Evolutionary conservation across 2,113 vertebrate genomes (phyloP).

Genomic region (Jaculus jaculus): DNA sequence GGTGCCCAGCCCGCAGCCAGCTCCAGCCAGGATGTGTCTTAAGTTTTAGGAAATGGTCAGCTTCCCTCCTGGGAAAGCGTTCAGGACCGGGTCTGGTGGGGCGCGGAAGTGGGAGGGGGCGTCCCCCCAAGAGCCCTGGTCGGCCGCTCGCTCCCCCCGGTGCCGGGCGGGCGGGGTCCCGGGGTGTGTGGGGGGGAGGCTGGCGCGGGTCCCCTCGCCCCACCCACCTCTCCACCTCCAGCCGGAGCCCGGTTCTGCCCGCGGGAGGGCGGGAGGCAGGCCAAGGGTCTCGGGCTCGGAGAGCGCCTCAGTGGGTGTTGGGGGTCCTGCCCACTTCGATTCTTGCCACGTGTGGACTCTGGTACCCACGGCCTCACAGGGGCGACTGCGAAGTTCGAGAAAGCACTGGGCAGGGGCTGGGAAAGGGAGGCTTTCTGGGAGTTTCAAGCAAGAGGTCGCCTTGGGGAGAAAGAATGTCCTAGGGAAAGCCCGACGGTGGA

Average conservation of each 20-base stretch:
- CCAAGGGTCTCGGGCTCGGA: neutral
- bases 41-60: conserved; percentile 58
- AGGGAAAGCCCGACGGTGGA: neutral
- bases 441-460: neutral
- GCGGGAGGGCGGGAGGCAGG: neutral
- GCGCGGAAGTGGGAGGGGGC: neutral
- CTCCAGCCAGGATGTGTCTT: conserved; percentile 62
- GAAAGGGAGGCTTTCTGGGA: neutral
- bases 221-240: neutral
- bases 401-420: neutral
- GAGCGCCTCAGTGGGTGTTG: neutral
- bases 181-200: no score
- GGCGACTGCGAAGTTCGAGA: neutral
- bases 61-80: neutral
- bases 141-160: neutral
- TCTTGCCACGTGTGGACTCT: conserved; percentile 23
- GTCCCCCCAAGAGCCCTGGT: neutral
- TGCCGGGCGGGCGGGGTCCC: neutral
- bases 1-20: conserved; percentile 64
- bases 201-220: neutral
- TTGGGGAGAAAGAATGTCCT: neutral
- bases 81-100: neutral
- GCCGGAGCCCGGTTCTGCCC: neutral
- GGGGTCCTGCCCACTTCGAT: neutral
- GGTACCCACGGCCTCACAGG: neutral